Base-by-base conservation (phyloP, 2,888 invertebrate genomes). In the Meta bourneti region DNA sequence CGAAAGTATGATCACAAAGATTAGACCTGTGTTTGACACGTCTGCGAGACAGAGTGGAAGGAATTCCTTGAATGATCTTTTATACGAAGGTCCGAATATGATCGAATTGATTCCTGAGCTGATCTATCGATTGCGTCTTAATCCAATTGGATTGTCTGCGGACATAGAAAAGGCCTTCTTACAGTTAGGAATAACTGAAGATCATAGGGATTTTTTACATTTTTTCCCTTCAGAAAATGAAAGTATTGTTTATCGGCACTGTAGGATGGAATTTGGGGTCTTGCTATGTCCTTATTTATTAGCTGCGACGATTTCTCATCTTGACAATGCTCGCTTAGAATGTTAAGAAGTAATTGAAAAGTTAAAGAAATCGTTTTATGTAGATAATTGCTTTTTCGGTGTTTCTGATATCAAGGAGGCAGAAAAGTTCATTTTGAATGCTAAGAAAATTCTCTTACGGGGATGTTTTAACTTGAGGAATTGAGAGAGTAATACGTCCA, bases 151-250 rank as follows among this genome's bases (percentile, higher is more conserved):
- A n/a, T 34, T 74, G 6, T 61, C 72, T 16, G 16, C 72, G 0
- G 74, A 88, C n/a, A 88, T 80, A 52, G 52, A 80, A 54, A 88
- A 74, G n/a, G 20, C 72, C 1, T 80, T 54, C n/a, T 19, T 74
- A 13, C 48, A 61, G 74, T 49, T 88, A n/a, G n/a, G 80, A 13
- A 19, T 78, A 16, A 11, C 20, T 70, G 16, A 34, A 6, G 54
- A 52, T 54, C 72, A 86, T 49, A 13, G 49, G 34, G 48, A 78
- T 86, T 78, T 69, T 77, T 70, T 86, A 19, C 78, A 78, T 34
- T 52, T 79, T 52, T 80, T 52, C 48, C 52, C 20, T n/a, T 69
- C 61, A 5, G 48, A 20, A 34, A 49, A 78, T 13, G 54, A 79
- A 13, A 7, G 11, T 13, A 16, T 72, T n/a, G 34, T 79, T 16